Conservation (phyloP, 2,113 vertebrate genomes). For the Anolis carolinensis region DNA sequence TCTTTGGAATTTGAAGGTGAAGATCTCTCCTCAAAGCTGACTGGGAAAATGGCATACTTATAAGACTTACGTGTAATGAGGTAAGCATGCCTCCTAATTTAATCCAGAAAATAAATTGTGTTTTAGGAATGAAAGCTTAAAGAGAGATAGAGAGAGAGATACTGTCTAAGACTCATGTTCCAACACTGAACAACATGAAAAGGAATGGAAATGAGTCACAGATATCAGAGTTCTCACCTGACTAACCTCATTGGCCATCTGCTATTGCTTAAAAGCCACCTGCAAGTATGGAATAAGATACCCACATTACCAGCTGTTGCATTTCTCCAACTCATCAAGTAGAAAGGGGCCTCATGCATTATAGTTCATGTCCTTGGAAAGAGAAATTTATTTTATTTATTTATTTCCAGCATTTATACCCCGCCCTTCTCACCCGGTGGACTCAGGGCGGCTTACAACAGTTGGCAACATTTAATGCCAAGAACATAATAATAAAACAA, state of each 20-base stretch:
- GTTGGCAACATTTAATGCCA: too few species aligned
- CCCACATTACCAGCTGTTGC: neutral
- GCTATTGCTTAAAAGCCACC: slow-evolving; percentile 19
- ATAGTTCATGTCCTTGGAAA: neutral
- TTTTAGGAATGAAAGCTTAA: neutral
- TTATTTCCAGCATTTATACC: too few species aligned
- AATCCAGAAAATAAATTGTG: neutral
- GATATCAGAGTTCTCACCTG: neutral
- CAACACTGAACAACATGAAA: neutral
- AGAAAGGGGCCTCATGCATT: neutral
- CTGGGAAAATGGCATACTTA: neutral
- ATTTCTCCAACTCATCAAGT: neutral
- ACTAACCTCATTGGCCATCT: neutral
- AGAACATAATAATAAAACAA: too few species aligned
- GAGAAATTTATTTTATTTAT: too few species aligned
- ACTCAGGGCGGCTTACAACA: too few species aligned
- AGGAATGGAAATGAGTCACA: slow-evolving; percentile 17
- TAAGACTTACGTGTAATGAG: neutral
- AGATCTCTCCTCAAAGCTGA: neutral
- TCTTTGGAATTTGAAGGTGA: neutral
- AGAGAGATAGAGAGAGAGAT: too few species aligned
- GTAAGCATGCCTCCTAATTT: neutral
- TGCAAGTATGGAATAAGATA: neutral
- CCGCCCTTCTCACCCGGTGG: too few species aligned
- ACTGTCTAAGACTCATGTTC: neutral